phyloP scores from a whole-genome alignment of 2,113 vertebrate species.

The Saimiri boliviensis region DNA sequence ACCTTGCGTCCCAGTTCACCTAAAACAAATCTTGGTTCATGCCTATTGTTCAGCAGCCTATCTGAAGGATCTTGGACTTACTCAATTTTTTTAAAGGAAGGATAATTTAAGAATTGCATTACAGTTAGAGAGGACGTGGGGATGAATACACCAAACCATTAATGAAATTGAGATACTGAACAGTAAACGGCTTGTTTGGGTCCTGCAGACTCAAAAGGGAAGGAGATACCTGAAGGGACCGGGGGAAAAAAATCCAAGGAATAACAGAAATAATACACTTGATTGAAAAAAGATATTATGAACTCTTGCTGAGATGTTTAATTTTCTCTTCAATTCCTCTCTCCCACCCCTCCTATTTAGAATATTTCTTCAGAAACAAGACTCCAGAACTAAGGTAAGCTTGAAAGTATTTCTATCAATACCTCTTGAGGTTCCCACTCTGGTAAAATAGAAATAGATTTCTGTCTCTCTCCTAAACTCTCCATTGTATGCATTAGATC shows the following conservation, averaged over 20 bases:
- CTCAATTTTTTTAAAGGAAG: background rate
- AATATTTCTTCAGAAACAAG: background rate
- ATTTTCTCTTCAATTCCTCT: background rate
- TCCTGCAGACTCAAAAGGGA: background rate
- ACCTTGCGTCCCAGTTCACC: background rate
- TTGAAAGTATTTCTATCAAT: background rate
- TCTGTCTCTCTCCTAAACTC: background rate
- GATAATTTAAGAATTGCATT: background rate
- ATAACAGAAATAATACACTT: background rate
- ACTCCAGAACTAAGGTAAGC: constrained; percentile 67
- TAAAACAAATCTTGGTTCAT: background rate
- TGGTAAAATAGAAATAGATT: background rate
- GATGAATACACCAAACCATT: background rate
- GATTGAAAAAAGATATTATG: background rate
- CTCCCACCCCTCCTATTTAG: constrained; percentile 56
- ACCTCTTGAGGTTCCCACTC: background rate
- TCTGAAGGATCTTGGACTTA: background rate
- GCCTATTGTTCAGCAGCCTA: background rate
- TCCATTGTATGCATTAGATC: background rate
- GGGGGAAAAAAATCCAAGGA: background rate
- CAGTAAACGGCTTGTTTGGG: background rate
- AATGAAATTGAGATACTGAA: background rate
- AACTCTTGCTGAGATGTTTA: background rate
- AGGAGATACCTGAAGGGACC: background rate
- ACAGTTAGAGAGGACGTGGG: background rate